phyloP scores from a whole-genome alignment of 2,113 vertebrate species.

The Naja naja region DNA sequence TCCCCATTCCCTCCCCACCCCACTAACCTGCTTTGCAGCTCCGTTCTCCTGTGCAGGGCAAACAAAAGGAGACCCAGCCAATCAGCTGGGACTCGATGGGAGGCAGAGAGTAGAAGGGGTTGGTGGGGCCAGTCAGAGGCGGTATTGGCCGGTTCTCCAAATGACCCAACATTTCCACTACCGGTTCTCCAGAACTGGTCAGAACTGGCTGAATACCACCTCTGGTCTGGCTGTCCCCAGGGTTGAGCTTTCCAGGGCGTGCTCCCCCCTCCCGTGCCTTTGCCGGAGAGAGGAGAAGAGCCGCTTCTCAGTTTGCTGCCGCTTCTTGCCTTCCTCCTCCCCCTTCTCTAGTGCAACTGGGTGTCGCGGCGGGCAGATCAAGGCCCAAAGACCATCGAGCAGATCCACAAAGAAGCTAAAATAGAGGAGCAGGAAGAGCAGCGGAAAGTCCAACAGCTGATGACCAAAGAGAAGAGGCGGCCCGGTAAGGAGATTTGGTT shows the following conservation, averaged over 20 bases:
- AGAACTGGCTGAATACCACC: too few species aligned
- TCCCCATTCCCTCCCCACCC: too few species aligned
- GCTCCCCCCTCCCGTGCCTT: background rate
- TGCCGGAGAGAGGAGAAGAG: background rate
- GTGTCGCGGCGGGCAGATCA: slow-evolving; percentile 92
- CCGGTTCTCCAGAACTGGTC: too few species aligned
- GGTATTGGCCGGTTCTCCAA: too few species aligned
- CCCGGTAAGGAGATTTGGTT: slow-evolving; percentile 73
- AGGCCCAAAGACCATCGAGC: slow-evolving; percentile 96
- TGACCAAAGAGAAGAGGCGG: slow-evolving; percentile 93
- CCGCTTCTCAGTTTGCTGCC: too few species aligned
- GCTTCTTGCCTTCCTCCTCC: background rate
- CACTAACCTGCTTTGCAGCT: too few species aligned
- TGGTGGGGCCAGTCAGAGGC: too few species aligned
- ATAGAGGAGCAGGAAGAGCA: slow-evolving; percentile 98
- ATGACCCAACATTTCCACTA: too few species aligned
- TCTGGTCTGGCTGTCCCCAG: background rate
- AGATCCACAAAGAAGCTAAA: slow-evolving; percentile 97
- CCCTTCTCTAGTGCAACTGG: slow-evolving; percentile 86
- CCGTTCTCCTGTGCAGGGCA: too few species aligned
- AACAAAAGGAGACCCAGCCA: too few species aligned
- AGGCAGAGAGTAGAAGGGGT: too few species aligned
- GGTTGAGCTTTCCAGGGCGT: background rate
- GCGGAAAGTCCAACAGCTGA: slow-evolving; percentile 93
- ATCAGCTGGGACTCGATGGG: too few species aligned